Conservation (phyloP, 2,113 vertebrate species). For the Neodon shergylaensis region DNA sequence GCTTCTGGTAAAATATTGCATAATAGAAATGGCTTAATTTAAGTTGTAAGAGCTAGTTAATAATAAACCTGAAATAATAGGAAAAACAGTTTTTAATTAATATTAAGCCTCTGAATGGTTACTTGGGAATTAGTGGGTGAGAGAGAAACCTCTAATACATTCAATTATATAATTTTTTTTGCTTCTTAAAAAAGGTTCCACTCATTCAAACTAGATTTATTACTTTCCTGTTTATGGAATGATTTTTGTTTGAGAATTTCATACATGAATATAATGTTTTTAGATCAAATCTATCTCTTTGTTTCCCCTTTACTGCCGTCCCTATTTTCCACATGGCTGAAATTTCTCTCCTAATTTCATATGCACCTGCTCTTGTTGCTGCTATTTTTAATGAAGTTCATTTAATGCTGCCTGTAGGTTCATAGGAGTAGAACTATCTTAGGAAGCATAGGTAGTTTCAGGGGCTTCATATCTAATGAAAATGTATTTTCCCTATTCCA, state of each 20-base stretch:
- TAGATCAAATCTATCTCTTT: neutral
- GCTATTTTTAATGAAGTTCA: neutral
- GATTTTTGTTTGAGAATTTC: neutral
- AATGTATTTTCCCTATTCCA: too few species aligned
- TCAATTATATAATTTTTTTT: neutral
- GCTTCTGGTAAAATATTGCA: too few species aligned
- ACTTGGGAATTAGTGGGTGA: too few species aligned
- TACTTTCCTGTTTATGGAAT: neutral
- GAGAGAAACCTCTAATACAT: neutral
- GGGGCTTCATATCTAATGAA: neutral
- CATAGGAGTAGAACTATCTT: neutral
- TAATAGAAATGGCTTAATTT: too few species aligned
- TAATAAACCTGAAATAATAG: too few species aligned
- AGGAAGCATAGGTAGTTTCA: too few species aligned
- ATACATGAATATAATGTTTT: neutral
- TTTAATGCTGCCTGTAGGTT: too few species aligned
- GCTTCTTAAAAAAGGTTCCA: neutral
- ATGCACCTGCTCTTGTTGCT: neutral
- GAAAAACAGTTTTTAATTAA: too few species aligned
- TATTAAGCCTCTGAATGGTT: too few species aligned
- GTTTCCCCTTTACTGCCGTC: neutral
- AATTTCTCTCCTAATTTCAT: neutral
- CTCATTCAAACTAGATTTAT: neutral
- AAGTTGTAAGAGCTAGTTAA: too few species aligned
- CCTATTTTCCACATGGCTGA: neutral